Conservation (phyloP, 2,888 invertebrate genomes). For the Chrysolina haemoptera region DNA sequence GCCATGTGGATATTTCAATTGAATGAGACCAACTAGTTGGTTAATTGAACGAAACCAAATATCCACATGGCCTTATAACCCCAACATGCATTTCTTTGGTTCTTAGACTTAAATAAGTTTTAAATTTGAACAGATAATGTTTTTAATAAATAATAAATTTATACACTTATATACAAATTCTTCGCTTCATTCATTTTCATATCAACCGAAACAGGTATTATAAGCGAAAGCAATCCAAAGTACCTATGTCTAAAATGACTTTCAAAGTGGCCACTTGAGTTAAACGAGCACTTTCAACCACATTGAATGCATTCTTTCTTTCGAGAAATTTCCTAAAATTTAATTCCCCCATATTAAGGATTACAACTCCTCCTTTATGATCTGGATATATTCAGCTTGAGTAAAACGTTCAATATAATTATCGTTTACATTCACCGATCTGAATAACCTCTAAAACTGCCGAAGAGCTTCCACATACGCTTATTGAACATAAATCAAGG, state of each 20-base stretch:
- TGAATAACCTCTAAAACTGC: conserved; percentile 21
- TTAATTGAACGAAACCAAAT: too few relatives aligned
- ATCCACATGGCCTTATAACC: too few relatives aligned
- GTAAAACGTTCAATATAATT: conserved; percentile 38
- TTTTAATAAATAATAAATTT: too few relatives aligned
- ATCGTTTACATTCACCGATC: conserved; percentile 26
- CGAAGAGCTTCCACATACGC: conserved; percentile 38
- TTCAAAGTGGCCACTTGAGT: conserved; percentile 3
- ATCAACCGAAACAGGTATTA: conserved; percentile 5
- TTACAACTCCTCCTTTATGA: conserved; percentile 25
- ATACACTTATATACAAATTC: too few relatives aligned
- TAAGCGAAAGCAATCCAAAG: background rate
- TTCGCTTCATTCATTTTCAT: too few relatives aligned
- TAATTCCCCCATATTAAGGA: conserved; percentile 3
- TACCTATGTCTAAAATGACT: conserved; percentile 1
- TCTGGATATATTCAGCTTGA: conserved; percentile 33
- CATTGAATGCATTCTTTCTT: conserved; percentile 18
- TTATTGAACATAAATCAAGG: conserved; percentile 46
- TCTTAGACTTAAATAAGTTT: too few relatives aligned
- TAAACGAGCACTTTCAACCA: background rate
- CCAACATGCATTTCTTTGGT: too few relatives aligned
- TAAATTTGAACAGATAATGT: too few relatives aligned
- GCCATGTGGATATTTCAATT: too few relatives aligned
- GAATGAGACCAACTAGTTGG: too few relatives aligned
- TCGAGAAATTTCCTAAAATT: background rate